These are phyloP conservation scores for Crenichthys baileyi DNA, from an alignment of 2,797 vertebrate genomes.

Conservation along the genomic window DNA sequence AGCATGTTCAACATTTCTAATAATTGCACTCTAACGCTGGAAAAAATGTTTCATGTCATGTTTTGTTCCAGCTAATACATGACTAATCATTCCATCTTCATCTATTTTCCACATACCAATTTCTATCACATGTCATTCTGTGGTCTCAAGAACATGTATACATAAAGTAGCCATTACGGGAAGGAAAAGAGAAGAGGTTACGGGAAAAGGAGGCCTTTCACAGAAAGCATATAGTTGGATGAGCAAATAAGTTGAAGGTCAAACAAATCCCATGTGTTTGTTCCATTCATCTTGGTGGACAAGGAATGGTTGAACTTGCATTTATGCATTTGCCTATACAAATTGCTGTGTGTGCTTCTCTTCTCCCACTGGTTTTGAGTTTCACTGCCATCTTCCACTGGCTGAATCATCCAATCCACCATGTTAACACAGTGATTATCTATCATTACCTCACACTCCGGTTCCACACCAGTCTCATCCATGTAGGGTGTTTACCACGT, in stretches of 20 bases:
- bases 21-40: conserved; percentile 55
- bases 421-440: conserved; percentile 67
- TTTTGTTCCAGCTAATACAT: conserved; percentile 63
- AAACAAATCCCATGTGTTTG: conserved; percentile 56
- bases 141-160: conserved; percentile 68
- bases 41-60: conserved; percentile 51
- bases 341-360: conserved; percentile 22
- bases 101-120: conserved; percentile 45
- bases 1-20: conserved; percentile 64
- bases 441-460: conserved; percentile 61
- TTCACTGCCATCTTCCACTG: conserved; percentile 48
- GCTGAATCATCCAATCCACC: conserved; percentile 64
- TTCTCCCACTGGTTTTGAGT: conserved; percentile 54
- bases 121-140: conserved; percentile 68
- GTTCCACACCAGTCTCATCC: conserved; percentile 66
- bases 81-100: conserved; percentile 69
- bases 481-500: conserved; percentile 58
- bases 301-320: conserved; percentile 23
- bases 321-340: conserved; percentile 27
- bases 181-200: conserved; percentile 72
- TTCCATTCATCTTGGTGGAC: conserved; percentile 63
- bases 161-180: conserved; percentile 73
- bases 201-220: conserved; percentile 74
- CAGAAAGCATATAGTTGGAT: conserved; percentile 51
- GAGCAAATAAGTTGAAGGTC: conserved; percentile 70